Evolutionary conservation across 2,113 vertebrate genomes (phyloP).

Genomic region (Oreochromis niloticus): DNA sequence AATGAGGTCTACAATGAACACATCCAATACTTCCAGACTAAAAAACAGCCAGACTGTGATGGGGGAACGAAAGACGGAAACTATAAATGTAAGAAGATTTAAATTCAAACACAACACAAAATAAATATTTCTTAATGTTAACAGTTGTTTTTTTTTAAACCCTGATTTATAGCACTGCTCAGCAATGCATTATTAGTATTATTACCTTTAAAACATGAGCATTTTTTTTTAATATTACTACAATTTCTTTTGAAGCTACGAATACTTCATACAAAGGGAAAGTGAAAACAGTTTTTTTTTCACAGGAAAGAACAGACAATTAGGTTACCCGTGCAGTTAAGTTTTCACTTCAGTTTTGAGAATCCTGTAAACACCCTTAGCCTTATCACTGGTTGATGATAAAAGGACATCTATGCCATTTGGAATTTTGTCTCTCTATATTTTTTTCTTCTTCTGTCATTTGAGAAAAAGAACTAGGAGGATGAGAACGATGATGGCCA

Average conservation of each 20-base stretch:
- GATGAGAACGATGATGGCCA: rapidly evolving
- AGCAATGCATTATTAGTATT: background rate
- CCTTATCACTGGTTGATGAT: background rate
- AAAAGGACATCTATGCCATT: background rate
- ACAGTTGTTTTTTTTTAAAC: background rate
- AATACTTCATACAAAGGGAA: background rate
- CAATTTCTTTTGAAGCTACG: background rate
- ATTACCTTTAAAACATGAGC: background rate
- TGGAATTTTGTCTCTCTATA: background rate
- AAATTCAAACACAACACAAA: background rate
- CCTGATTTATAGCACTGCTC: background rate
- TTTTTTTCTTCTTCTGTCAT: background rate
- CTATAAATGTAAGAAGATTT: background rate
- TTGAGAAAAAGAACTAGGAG: rapidly evolving
- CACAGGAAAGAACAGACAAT: background rate
- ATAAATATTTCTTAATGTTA: background rate
- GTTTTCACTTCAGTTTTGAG: background rate
- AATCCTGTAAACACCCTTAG: background rate
- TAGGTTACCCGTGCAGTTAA: background rate
- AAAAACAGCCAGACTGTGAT: background rate
- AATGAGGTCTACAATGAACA: background rate
- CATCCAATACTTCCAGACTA: background rate
- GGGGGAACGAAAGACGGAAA: background rate
- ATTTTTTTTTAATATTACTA: background rate
- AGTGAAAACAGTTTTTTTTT: background rate